Conservation (phyloP, 2,888 invertebrate genomes). For the Parnassius mnemosyne region DNA sequence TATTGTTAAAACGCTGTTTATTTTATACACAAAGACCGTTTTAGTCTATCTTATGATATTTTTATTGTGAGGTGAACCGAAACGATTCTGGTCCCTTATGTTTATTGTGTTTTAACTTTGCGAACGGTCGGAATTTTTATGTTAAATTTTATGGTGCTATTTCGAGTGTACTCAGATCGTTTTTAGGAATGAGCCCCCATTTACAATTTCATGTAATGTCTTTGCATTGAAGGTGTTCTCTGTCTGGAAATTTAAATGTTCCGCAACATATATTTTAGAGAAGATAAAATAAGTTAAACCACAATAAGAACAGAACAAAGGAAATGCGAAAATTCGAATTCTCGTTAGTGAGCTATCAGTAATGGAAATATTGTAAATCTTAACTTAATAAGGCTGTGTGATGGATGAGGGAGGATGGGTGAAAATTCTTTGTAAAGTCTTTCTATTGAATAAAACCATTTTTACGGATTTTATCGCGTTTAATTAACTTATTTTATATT, state of each 20-base stretch:
- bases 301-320: too few species aligned
- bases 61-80: slow-evolving; percentile 53
- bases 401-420: too few species aligned
- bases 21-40: slow-evolving; percentile 52
- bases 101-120: slow-evolving; percentile 54
- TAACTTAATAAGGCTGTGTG: too few species aligned
- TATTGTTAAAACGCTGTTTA: slow-evolving; percentile 48
- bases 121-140: slow-evolving; percentile 54
- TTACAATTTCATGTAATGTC: slow-evolving; percentile 30
- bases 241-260: not conserved
- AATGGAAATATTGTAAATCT: too few species aligned
- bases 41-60: slow-evolving; percentile 47
- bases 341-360: too few species aligned
- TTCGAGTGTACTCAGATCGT: slow-evolving; percentile 22
- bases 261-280: too few species aligned
- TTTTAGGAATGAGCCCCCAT: slow-evolving; percentile 28
- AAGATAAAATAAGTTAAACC: too few species aligned
- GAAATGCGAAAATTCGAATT: too few species aligned
- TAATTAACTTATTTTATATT: too few species aligned
- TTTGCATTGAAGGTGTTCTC: slow-evolving; percentile 5
- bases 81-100: slow-evolving; percentile 44
- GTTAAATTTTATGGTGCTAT: slow-evolving; percentile 33
- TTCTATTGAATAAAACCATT: too few species aligned
- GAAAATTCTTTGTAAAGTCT: too few species aligned
- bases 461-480: too few species aligned